Percentiles rank a stretch among this genome's conserved stretches.
Evolutionary conservation across 1,140 invertebrate species (phyloP).

Genomic region (Schmidtea mediterranea): DNA sequence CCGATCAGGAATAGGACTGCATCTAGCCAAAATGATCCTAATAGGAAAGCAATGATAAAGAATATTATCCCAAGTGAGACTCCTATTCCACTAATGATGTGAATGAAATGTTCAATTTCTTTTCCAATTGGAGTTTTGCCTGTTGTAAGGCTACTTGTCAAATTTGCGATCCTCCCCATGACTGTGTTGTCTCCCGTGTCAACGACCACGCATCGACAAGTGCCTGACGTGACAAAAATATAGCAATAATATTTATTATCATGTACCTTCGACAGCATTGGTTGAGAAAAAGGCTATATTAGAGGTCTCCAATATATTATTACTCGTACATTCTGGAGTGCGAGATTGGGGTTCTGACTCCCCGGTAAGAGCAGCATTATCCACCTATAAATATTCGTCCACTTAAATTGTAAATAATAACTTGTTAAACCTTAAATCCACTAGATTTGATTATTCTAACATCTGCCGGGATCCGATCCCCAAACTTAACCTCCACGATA

Average conservation of each 20-base stretch:
- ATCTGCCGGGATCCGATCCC: slow-evolving; percentile 56
- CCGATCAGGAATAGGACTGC: slow-evolving; percentile 92
- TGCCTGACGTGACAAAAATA: too few species aligned
- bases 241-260: too few species aligned
- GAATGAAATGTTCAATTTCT: slow-evolving; percentile 95
- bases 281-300: slow-evolving; percentile 90
- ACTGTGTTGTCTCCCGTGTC: slow-evolving; percentile 86
- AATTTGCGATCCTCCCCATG: slow-evolving; percentile 91
- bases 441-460: slow-evolving; percentile 41
- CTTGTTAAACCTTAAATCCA: slow-evolving; percentile 45
- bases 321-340: slow-evolving; percentile 62
- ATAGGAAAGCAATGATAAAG: slow-evolving; percentile 81
- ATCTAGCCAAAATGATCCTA: slow-evolving; percentile 88
- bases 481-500: slow-evolving; percentile 48
- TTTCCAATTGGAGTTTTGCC: slow-evolving; percentile 87
- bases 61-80: slow-evolving; percentile 88
- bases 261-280: slow-evolving; percentile 60
- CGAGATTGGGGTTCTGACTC: slow-evolving; percentile 80
- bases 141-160: slow-evolving; percentile 76
- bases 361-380: slow-evolving; percentile 49
- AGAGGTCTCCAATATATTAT: slow-evolving; percentile 80
- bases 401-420: too few species aligned
- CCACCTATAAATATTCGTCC: too few species aligned
- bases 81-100: slow-evolving; percentile 86
- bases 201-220: slow-evolving; percentile 72